These are phyloP conservation scores for Lycia hirtaria DNA, from an alignment of 2,888 invertebrate species.

Conservation along the genomic window DNA sequence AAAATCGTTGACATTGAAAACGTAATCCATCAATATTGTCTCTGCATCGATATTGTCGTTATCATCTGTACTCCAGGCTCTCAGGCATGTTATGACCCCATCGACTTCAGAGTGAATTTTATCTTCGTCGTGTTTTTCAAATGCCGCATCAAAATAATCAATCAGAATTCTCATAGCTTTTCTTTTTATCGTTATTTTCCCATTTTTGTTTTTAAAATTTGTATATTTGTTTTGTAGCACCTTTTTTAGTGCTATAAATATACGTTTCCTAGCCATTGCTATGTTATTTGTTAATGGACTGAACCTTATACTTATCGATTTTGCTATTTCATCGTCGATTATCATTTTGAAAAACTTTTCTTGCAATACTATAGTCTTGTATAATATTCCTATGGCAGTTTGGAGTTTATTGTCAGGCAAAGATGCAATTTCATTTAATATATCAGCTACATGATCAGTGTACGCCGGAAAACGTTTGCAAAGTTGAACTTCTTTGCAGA, in stretches of 20 bases:
- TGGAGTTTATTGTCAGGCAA: background rate
- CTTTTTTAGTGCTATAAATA: background rate
- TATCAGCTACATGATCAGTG: background rate
- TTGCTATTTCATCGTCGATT: background rate
- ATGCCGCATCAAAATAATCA: background rate
- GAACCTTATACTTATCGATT: background rate
- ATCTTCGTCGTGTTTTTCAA: background rate
- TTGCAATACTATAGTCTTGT: background rate
- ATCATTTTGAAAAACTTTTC: background rate
- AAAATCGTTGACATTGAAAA: background rate
- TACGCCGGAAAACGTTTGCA: background rate
- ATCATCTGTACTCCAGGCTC: background rate
- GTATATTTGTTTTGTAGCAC: background rate
- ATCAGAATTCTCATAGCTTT: conserved; percentile 1
- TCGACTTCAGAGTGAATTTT: background rate
- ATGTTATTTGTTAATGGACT: background rate
- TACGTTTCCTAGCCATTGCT: background rate
- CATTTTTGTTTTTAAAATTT: background rate
- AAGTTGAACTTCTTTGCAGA: background rate
- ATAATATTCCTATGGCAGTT: background rate
- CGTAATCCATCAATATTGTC: background rate
- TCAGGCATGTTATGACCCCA: background rate
- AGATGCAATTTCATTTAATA: background rate
- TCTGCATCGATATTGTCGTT: background rate
- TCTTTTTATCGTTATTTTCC: background rate